Conservation (phyloP, 2,797 vertebrate genomes). For the Mionectes olivaceus region DNA sequence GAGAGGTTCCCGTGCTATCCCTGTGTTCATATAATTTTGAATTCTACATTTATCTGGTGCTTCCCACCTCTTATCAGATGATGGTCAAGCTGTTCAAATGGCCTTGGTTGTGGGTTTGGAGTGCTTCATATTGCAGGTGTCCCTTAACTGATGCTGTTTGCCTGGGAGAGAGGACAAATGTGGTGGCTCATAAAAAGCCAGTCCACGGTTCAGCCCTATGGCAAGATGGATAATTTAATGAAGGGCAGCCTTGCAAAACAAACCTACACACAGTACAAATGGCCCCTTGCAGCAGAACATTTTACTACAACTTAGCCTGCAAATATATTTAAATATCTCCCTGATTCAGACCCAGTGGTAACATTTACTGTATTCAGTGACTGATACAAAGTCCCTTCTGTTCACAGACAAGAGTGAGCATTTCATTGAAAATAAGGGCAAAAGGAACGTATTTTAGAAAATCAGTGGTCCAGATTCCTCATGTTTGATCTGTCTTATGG, state of each 20-base stretch:
- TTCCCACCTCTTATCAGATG: background rate
- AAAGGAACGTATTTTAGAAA: conserved; percentile 45
- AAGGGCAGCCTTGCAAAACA: conserved; percentile 1
- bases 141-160: background rate
- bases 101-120: background rate
- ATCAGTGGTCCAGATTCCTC: background rate
- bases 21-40: background rate
- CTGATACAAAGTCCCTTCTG: conserved; percentile 55
- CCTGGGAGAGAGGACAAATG: background rate
- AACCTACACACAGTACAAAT: background rate
- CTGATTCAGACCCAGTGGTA: conserved; percentile 18
- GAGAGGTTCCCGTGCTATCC: background rate
- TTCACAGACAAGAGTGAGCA: background rate
- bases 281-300: background rate
- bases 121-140: background rate
- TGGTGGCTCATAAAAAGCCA: background rate
- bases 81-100: background rate
- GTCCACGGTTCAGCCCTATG: background rate
- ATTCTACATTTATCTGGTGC: background rate
- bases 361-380: conserved; percentile 54
- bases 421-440: conserved; percentile 5
- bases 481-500: background rate
- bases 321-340: conserved; percentile 37
- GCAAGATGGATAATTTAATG: background rate
- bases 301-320: conserved; percentile 24